Evolutionary conservation across 2,113 vertebrate species (phyloP), one percentile per base, ranked within the genome.

Genomic region (Brachyistius frenatus): DNA sequence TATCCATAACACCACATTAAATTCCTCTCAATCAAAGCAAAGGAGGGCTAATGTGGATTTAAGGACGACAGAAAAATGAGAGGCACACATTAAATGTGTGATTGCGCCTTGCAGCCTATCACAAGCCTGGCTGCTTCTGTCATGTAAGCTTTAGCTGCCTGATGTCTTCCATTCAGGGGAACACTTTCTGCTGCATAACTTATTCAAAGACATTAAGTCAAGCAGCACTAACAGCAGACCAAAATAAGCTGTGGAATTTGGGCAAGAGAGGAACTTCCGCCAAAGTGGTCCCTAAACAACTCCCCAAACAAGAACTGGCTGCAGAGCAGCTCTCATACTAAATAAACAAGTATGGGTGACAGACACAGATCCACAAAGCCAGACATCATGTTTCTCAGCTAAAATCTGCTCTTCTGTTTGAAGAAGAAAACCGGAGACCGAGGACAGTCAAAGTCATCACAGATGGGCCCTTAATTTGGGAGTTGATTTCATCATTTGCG

Each of bases 231-330:
- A 83, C 73, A 60, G 63, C 0, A 53, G 83, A 79, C 87, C 53
- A 79, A 90, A 90, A 91, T 86, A 92, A 89, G 84, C 86, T 70
- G 52, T 14, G 86, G 89, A 86, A 90, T 90, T 61, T 41, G 50
- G 63, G 39, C 61, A 44, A 53, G 55, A 68, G 58, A 73, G 49
- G 3, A 55, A 66, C 60, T 79, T 56, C 4, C 53, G 36, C 57
- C 47, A 31, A 65, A 67, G 75, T 35, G 63, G 53, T 41, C 54
- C 67, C 36, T 6, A 1, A 82, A 73, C 15, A 36, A 33, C 8
- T 15, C 63, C 49, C 66, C 49, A 54, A 23, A 23, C 23, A 23
- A 23, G 23, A 23, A 23, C 23, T 47, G 4, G 13, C 63, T 4
- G 44, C 49, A 5, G 52, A 35, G 31, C 14, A 8, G 44, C 55